Conservation (phyloP, 2,113 vertebrate genomes). For the Dipodomys merriami region DNA sequence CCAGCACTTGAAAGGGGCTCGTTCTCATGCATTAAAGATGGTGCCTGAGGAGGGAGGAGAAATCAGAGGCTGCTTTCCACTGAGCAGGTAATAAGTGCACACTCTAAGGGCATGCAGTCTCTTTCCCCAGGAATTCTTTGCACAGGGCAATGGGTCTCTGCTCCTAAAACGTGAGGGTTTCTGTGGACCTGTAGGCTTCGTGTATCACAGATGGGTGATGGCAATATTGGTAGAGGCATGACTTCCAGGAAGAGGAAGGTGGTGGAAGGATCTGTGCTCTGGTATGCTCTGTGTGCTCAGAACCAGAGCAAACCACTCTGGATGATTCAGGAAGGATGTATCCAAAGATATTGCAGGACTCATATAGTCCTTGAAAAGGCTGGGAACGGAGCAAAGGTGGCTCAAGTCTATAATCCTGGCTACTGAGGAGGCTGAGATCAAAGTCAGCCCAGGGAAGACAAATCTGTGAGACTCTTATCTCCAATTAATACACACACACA, state of each 20-base stretch:
- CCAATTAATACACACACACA: no score
- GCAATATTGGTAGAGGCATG: not conserved
- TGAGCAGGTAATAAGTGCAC: not conserved
- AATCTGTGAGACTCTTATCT: no score
- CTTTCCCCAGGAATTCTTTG: conserved; percentile 18
- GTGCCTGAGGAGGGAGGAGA: not conserved
- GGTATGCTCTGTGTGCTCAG: not conserved
- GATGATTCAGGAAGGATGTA: not conserved
- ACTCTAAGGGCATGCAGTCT: not conserved
- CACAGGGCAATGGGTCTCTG: not conserved
- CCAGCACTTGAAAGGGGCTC: conserved; percentile 38
- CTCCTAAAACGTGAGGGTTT: not conserved
- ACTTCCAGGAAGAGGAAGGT: not conserved
- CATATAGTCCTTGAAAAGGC: not conserved
- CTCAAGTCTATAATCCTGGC: no score
- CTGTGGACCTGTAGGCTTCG: not conserved
- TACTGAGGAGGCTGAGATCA: no score
- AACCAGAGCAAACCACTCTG: not conserved
- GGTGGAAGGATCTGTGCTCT: not conserved
- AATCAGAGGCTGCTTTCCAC: not conserved
- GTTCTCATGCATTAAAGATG: not conserved
- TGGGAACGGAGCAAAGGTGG: not conserved
- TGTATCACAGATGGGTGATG: not conserved
- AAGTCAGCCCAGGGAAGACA: no score
- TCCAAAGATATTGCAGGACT: not conserved